These are phyloP conservation scores for Goniozus legneri DNA, from an alignment of 1,140 invertebrate species.

Conservation along the genomic window DNA sequence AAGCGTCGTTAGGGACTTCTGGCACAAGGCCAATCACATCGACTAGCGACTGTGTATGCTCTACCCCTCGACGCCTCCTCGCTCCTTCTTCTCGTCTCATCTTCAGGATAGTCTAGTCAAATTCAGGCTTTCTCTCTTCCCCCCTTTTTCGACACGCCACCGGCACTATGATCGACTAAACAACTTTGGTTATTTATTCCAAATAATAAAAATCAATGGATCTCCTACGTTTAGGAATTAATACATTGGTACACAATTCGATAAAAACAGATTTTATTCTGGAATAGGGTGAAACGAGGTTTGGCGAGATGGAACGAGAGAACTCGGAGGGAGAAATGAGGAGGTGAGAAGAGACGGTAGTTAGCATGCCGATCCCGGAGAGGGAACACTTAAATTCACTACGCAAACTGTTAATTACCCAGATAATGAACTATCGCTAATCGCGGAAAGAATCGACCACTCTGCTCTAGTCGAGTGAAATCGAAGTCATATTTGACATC, in stretches of 20 bases:
- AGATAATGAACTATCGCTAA: constrained; percentile 40
- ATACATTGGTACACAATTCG: too few species aligned
- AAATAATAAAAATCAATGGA: too few species aligned
- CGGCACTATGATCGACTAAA: too few species aligned
- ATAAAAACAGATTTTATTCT: too few species aligned
- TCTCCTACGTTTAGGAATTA: too few species aligned
- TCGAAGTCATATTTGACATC: too few species aligned
- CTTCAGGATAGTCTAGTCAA: constrained; percentile 26
- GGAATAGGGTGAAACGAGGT: too few species aligned
- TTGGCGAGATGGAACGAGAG: too few species aligned
- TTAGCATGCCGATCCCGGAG: constrained; percentile 38
- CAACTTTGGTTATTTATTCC: too few species aligned
- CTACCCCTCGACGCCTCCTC: constrained; percentile 11
- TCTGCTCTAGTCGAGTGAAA: too few species aligned
- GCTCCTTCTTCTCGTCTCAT: constrained; percentile 1
- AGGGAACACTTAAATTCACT: constrained; percentile 43
- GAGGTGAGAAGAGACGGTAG: constrained; percentile 21
- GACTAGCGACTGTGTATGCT: constrained; percentile 47
- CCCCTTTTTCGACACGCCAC: too few species aligned
- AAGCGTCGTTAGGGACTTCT: constrained; percentile 49
- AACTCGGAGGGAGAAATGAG: constrained; percentile 21
- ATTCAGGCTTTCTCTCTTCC: too few species aligned
- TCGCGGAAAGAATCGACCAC: constrained; percentile 36
- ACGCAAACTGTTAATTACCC: constrained; percentile 39
- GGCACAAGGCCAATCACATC: constrained; percentile 50